A percentile compares a stretch with the other conserved stretches of the same genome.
Evolutionary conservation across 2,113 vertebrate genomes (phyloP).

Genomic region (Trematomus loennbergii): DNA sequence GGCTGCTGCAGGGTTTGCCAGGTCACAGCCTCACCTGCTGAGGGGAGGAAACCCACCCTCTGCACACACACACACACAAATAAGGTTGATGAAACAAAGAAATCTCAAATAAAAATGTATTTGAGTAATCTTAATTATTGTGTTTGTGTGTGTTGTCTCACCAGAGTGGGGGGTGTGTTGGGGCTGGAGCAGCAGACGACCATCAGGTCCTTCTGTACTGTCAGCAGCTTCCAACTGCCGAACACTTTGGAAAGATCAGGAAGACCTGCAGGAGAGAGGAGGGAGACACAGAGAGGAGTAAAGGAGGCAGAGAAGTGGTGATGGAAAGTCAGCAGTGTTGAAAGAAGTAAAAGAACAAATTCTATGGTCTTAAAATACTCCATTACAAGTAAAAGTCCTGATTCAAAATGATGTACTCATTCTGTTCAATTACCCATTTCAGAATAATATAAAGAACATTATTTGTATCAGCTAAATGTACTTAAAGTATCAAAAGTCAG

Average conservation of each 20-base stretch:
- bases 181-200: conserved; percentile 85
- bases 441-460: no score
- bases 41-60: conserved; percentile 82
- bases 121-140: not conserved
- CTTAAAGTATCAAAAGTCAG: no score
- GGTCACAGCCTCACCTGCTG: conserved; percentile 60
- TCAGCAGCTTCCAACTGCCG: conserved; percentile 83
- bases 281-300: not conserved
- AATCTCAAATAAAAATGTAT: no score
- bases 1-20: conserved; percentile 81
- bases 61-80: conserved; percentile 45
- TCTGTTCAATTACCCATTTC: no score
- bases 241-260: conserved; percentile 47
- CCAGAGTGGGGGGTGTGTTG: conserved; percentile 83
- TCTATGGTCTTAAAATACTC: no score
- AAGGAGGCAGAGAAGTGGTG: not conserved
- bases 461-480: no score
- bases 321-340: not conserved
- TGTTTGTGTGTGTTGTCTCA: conserved; percentile 49
- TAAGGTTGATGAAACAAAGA: no score
- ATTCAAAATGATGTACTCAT: no score
- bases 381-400: no score
- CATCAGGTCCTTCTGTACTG: conserved; percentile 84
- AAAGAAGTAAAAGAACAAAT: no score
- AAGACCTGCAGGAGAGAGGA: conserved; percentile 28